These are phyloP conservation scores for Sceliomorpha sp. DNA, from an alignment of 2,888 invertebrate genomes.

Conservation along the genomic window DNA sequence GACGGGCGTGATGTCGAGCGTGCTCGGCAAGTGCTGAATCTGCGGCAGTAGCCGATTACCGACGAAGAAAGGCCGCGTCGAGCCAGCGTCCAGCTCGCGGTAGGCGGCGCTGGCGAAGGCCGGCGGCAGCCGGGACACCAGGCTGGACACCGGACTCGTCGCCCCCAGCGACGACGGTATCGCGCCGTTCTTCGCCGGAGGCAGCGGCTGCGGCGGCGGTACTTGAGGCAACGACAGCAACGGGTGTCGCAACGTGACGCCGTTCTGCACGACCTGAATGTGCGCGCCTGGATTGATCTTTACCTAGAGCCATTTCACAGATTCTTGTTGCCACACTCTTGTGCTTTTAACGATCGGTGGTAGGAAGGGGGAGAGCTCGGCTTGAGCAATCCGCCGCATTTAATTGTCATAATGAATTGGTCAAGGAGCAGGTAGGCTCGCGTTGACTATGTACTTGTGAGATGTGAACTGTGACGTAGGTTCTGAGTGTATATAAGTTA, in stretches of 20 bases:
- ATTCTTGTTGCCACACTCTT: too few relatives aligned
- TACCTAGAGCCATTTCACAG: constrained; percentile 61
- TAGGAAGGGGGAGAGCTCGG: too few relatives aligned
- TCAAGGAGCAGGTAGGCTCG: too few relatives aligned
- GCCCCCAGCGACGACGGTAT: constrained; percentile 1
- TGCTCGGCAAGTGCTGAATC: constrained; percentile 45
- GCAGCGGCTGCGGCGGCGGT: constrained; percentile 66
- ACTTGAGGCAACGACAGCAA: constrained; percentile 59
- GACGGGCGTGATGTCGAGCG: constrained; percentile 33
- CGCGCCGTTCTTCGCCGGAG: constrained; percentile 56
- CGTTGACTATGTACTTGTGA: too few relatives aligned
- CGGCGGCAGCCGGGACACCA: too few relatives aligned
- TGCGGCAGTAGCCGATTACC: constrained; percentile 59
- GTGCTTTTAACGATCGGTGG: too few relatives aligned
- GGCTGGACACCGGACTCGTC: constrained; percentile 15
- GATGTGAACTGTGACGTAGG: too few relatives aligned
- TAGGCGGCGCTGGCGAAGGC: constrained; percentile 48
- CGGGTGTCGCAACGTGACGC: constrained; percentile 74
- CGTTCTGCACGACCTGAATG: constrained; percentile 70
- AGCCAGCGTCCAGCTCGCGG: constrained; percentile 29
- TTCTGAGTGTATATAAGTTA: too few relatives aligned
- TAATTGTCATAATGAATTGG: too few relatives aligned
- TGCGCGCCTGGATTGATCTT: constrained; percentile 74
- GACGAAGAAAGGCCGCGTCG: constrained; percentile 57
- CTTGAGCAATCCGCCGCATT: too few relatives aligned